phyloP scores from a whole-genome alignment of 2,888 invertebrate genomes.

The Sclerodermus sp. region DNA sequence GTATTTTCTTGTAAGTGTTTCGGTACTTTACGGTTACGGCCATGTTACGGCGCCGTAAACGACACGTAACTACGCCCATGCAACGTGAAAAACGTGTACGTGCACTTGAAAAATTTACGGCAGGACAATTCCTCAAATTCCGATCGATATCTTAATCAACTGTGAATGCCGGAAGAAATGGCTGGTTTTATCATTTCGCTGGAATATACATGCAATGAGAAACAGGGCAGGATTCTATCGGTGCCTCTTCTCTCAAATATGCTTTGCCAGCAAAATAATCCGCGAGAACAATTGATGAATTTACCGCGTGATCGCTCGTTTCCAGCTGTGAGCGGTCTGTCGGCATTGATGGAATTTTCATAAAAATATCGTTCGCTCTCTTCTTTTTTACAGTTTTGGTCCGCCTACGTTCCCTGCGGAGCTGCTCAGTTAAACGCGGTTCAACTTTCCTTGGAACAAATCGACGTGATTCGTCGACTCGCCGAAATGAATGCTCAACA shows the following conservation, averaged over 20 bases:
- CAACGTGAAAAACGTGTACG: slow-evolving; percentile 1
- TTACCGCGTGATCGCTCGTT: too few relatives aligned
- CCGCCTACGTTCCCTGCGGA: slow-evolving; percentile 84
- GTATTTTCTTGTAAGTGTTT: slow-evolving; percentile 18
- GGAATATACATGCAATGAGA: too few relatives aligned
- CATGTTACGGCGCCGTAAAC: slow-evolving; percentile 15
- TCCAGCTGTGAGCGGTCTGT: too few relatives aligned
- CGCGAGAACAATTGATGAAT: too few relatives aligned
- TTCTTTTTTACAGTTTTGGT: slow-evolving; percentile 74
- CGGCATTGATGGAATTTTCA: too few relatives aligned
- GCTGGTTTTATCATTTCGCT: too few relatives aligned
- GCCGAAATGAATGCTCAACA: slow-evolving; percentile 75
- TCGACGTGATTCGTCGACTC: slow-evolving; percentile 78
- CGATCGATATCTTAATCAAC: too few relatives aligned
- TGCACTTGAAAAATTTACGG: not conserved
- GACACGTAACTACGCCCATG: slow-evolving; percentile 7
- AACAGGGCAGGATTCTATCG: too few relatives aligned
- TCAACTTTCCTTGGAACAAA: slow-evolving; percentile 82
- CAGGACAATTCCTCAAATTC: too few relatives aligned
- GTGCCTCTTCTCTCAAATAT: too few relatives aligned
- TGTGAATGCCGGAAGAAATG: too few relatives aligned
- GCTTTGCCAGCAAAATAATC: too few relatives aligned
- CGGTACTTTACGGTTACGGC: slow-evolving; percentile 16
- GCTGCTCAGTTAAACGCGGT: slow-evolving; percentile 82
- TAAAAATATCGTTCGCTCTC: not conserved